These are phyloP conservation scores for Cirrhinus molitorella DNA, from an alignment of 2,797 vertebrate genomes.

Conservation along the genomic window DNA sequence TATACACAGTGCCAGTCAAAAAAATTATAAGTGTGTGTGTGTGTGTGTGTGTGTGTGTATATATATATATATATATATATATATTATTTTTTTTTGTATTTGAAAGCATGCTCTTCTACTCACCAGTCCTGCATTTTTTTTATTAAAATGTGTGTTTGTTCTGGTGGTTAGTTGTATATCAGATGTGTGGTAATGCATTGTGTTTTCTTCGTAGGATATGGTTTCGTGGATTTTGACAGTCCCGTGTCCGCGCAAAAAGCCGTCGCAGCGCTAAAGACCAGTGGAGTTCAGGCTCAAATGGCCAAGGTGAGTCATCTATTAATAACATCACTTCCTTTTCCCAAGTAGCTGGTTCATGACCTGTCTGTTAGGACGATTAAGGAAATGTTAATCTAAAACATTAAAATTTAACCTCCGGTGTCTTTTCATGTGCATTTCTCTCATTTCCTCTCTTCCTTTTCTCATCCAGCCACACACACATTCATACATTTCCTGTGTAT, in stretches of 20 bases:
- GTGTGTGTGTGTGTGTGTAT: no score
- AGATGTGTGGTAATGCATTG: background rate
- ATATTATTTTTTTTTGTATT: no score
- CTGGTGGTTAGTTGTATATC: background rate
- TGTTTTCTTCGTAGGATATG: conserved; percentile 85
- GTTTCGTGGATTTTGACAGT: conserved; percentile 99
- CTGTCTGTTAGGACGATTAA: background rate
- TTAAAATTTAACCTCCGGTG: background rate
- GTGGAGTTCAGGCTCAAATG: conserved; percentile 98
- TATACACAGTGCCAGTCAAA: no score
- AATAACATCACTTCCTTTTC: conserved; percentile 18
- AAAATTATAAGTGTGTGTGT: no score
- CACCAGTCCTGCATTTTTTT: no score
- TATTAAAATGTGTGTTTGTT: background rate
- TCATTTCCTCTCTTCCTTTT: background rate
- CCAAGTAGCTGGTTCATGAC: conserved; percentile 12
- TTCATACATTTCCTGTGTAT: conserved; percentile 6
- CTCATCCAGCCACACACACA: background rate
- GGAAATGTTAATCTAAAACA: conserved; percentile 6
- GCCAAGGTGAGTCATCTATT: conserved; percentile 88
- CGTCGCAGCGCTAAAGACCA: conserved; percentile 95
- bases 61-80: no score
- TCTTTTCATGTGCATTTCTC: conserved; percentile 7
- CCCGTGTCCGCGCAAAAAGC: conserved; percentile 97
- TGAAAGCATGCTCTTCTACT: no score